Percentiles rank a stretch among this genome's conserved stretches.
phyloP scores from a whole-genome alignment of 2,888 invertebrate species.

The Salpingus planirostris region DNA sequence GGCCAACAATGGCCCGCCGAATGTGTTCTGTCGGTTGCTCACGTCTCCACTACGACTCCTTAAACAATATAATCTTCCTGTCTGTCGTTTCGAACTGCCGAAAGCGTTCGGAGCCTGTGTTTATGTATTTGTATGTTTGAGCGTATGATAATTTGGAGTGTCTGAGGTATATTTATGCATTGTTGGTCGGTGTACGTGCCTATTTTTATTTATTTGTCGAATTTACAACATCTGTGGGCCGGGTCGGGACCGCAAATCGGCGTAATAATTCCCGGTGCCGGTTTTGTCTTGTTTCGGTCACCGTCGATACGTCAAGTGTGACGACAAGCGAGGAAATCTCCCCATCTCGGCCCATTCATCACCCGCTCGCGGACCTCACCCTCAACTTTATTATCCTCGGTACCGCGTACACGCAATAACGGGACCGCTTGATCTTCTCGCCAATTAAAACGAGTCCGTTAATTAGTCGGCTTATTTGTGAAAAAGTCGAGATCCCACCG shows the following conservation, averaged over 20 bases:
- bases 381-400: too few relatives aligned
- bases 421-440: background rate
- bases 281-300: too few relatives aligned
- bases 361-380: too few relatives aligned
- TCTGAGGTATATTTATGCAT: conserved; percentile 18
- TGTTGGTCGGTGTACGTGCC: conserved; percentile 13
- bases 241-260: conserved; percentile 13
- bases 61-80: conserved; percentile 27
- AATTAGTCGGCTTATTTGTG: conserved; percentile 7
- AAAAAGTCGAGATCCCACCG: conserved; percentile 1
- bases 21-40: conserved; percentile 20
- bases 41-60: conserved; percentile 20
- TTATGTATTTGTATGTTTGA: conserved; percentile 24
- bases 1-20: conserved; percentile 17
- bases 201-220: conserved; percentile 18
- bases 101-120: conserved; percentile 22
- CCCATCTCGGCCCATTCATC: too few relatives aligned
- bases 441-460: conserved; percentile 1
- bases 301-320: too few relatives aligned
- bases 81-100: conserved; percentile 23
- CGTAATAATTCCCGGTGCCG: conserved; percentile 12
- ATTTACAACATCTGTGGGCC: conserved; percentile 15
- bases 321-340: too few relatives aligned
- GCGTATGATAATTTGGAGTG: conserved; percentile 22
- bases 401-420: conserved; percentile 1